Evolutionary conservation across 2,113 vertebrate species (phyloP).

Genomic region (Alouatta palliata): DNA sequence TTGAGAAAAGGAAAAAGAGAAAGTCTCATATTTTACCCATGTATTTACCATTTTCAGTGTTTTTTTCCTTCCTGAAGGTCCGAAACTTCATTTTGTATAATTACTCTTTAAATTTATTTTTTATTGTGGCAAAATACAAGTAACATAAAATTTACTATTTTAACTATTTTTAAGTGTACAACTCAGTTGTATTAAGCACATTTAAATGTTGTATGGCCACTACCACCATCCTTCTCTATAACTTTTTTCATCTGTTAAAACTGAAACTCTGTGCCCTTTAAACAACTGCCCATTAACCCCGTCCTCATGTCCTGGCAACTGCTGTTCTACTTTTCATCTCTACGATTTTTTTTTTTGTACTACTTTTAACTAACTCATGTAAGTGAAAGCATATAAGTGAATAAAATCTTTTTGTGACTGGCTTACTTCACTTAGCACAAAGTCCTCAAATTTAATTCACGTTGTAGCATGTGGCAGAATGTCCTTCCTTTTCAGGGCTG

Average conservation of each 20-base stretch:
- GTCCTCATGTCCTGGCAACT: background rate
- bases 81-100: background rate
- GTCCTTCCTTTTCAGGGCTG: background rate
- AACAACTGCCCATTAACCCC: background rate
- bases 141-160: background rate
- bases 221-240: background rate
- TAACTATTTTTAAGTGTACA: background rate
- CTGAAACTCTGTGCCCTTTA: background rate
- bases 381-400: background rate
- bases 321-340: background rate
- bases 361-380: background rate
- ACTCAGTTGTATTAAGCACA: background rate
- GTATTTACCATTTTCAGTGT: background rate
- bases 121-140: background rate
- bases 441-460: background rate
- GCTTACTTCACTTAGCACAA: background rate
- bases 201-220: background rate
- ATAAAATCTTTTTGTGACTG: background rate
- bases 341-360: background rate
- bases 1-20: background rate
- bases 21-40: background rate
- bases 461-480: background rate
- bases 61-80: background rate
- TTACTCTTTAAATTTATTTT: background rate
- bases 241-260: background rate